Evolutionary conservation across 2,797 vertebrate genomes (phyloP).

Genomic region (Adelosebastes latens): DNA sequence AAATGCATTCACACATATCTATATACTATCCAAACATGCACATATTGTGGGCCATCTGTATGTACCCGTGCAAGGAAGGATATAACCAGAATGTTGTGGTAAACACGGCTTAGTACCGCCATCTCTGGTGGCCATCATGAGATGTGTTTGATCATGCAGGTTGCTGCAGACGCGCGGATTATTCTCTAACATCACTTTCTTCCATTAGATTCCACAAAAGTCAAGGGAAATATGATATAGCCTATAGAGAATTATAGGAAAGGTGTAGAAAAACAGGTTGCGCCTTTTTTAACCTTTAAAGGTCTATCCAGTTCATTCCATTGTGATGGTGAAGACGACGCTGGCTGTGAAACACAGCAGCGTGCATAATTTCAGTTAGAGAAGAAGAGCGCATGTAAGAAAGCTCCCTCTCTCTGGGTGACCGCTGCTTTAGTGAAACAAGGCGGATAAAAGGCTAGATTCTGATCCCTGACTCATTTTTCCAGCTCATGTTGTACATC

Average conservation of each 20-base stretch:
- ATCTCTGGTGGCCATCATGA: conserved; percentile 56
- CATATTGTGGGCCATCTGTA: conserved; percentile 71
- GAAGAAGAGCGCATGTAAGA: conserved; percentile 55
- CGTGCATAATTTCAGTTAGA: conserved; percentile 51
- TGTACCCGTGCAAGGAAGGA: conserved; percentile 48
- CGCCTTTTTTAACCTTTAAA: conserved; percentile 29
- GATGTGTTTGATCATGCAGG: conserved; percentile 65
- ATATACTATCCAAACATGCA: conserved; percentile 63
- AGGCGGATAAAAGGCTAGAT: conserved; percentile 78
- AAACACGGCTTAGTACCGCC: conserved; percentile 59
- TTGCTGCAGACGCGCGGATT: conserved; percentile 60
- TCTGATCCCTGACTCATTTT: conserved; percentile 78
- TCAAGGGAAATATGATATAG: conserved; percentile 20
- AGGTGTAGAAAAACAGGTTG: conserved; percentile 29
- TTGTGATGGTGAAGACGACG: conserved; percentile 3
- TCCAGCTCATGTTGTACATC: conserved; percentile 70
- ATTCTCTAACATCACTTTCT: conserved; percentile 42
- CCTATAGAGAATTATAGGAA: conserved; percentile 3
- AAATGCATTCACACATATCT: conserved; percentile 59
- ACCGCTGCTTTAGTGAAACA: conserved; percentile 79
- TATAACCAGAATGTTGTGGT: conserved; percentile 45
- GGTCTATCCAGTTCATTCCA: conserved; percentile 14
- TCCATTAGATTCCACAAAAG: conserved; percentile 42
- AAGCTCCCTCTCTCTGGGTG: conserved; percentile 68
- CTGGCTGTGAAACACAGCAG: conserved; percentile 46